Percentiles rank a stretch among this genome's conserved stretches.
phyloP scores from a whole-genome alignment of 1,140 invertebrate species.

The Rhyacophila brunnea region DNA sequence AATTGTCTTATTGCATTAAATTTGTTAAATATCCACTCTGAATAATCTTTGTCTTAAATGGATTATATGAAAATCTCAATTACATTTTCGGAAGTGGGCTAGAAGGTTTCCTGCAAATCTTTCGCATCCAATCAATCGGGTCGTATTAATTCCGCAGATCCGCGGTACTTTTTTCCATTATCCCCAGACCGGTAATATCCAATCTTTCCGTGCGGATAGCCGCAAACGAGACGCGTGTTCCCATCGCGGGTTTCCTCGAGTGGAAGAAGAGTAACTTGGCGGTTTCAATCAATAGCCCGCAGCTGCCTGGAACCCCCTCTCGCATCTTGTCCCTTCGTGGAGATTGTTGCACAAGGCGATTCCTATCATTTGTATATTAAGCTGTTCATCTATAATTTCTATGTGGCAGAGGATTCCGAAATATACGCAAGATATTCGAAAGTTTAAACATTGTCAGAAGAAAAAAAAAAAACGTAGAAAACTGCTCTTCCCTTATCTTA shows the following conservation, averaged over 20 bases:
- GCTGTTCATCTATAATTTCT: too few species aligned
- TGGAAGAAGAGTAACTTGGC: conserved; percentile 24
- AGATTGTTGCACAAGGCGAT: background rate
- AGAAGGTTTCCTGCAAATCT: too few species aligned
- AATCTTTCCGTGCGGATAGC: conserved; percentile 14
- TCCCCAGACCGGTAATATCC: conserved; percentile 11
- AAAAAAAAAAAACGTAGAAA: too few species aligned
- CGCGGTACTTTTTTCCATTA: conserved; percentile 4
- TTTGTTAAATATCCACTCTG: too few species aligned
- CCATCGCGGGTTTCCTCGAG: conserved; percentile 8
- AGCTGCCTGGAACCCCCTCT: conserved; percentile 6
- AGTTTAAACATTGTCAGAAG: too few species aligned
- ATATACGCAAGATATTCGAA: background rate
- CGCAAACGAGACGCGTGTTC: conserved; percentile 6
- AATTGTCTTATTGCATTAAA: too few species aligned
- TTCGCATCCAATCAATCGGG: too few species aligned
- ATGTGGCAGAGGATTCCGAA: background rate
- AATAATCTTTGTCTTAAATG: too few species aligned
- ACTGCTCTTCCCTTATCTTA: too few species aligned
- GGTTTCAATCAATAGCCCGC: conserved; percentile 26
- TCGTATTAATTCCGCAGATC: background rate
- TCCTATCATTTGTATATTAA: background rate
- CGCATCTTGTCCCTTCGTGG: background rate
- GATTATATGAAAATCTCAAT: too few species aligned
- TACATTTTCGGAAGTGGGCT: too few species aligned